A percentile compares a stretch with the other conserved stretches of the same genome.
Evolutionary conservation across 2,113 vertebrate species (phyloP).

Genomic region (Toxotes chatareus): DNA sequence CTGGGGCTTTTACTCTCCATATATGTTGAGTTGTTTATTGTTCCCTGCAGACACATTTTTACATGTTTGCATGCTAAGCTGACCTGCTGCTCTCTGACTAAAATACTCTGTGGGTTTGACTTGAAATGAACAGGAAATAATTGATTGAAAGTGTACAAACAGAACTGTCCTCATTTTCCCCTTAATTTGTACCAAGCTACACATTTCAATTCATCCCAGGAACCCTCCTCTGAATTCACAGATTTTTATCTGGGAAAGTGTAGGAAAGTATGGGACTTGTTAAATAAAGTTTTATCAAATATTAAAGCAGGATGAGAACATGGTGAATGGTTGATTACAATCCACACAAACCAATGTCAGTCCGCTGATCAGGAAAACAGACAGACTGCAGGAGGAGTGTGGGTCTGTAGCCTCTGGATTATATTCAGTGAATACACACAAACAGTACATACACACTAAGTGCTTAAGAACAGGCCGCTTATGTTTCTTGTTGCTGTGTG

Average conservation of each 20-base stretch:
- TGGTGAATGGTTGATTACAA: background rate
- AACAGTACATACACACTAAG: background rate
- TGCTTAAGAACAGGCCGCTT: background rate
- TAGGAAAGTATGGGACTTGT: background rate
- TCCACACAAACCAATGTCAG: background rate
- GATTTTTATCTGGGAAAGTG: background rate
- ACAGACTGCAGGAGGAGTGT: background rate
- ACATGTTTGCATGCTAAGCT: background rate
- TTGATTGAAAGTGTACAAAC: background rate
- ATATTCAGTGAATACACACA: conserved; percentile 2
- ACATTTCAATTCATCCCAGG: background rate
- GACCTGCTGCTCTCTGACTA: background rate
- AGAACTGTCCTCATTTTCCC: background rate
- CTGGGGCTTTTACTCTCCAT: no score
- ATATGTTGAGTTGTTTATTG: background rate
- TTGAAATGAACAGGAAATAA: background rate
- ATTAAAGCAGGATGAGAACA: background rate
- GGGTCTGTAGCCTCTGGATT: background rate
- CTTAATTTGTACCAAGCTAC: background rate
- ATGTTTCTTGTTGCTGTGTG: conserved; percentile 7
- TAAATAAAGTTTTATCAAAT: background rate
- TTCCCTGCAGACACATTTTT: background rate
- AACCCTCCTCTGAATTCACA: background rate
- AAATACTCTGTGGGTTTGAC: background rate
- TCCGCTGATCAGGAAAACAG: background rate